A percentile compares a stretch with the other conserved stretches of the same genome.
phyloP scores from a whole-genome alignment of 1,140 invertebrate genomes.

The Scaptomyza graminum region DNA sequence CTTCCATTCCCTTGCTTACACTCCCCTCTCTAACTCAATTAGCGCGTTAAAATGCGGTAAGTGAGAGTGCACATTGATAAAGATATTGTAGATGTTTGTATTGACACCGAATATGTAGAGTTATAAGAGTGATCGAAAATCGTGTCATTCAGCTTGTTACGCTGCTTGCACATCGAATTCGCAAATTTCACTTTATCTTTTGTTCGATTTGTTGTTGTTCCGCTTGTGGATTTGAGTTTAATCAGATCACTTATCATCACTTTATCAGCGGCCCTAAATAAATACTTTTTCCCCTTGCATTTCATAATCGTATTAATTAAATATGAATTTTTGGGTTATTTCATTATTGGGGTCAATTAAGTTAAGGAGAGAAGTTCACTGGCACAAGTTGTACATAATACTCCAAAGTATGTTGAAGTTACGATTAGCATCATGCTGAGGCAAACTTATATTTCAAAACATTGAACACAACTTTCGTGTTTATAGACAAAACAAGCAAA shows the following conservation, averaged over 20 bases:
- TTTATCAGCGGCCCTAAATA: slow-evolving; percentile 5
- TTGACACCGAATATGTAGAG: slow-evolving; percentile 34
- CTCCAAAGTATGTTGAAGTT: slow-evolving; percentile 10
- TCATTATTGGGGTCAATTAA: slow-evolving; percentile 33
- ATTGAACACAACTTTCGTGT: slow-evolving; percentile 11
- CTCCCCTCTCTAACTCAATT: slow-evolving; percentile 66
- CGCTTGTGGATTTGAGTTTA: background rate
- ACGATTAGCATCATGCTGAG: slow-evolving; percentile 3
- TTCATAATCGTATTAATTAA: slow-evolving; percentile 40
- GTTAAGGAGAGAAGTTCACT: slow-evolving; percentile 24
- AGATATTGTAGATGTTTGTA: no score
- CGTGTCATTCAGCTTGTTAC: slow-evolving; percentile 19
- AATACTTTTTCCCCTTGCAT: background rate
- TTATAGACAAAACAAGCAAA: no score
- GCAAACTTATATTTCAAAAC: slow-evolving; percentile 11
- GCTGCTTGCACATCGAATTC: slow-evolving; percentile 20
- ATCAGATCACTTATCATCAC: slow-evolving; percentile 3
- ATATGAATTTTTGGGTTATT: slow-evolving; percentile 2
- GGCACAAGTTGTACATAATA: background rate
- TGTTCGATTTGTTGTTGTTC: slow-evolving; percentile 1
- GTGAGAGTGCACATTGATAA: slow-evolving; percentile 48
- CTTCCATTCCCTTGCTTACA: background rate
- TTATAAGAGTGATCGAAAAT: slow-evolving; percentile 2
- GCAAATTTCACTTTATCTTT: slow-evolving; percentile 20
- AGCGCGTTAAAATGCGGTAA: slow-evolving; percentile 56